A percentile compares a stretch with the other conserved stretches of the same genome.
These are phyloP conservation scores for Ceratotherium simum DNA, from an alignment of 2,113 vertebrate genomes.

Conservation along the genomic window DNA sequence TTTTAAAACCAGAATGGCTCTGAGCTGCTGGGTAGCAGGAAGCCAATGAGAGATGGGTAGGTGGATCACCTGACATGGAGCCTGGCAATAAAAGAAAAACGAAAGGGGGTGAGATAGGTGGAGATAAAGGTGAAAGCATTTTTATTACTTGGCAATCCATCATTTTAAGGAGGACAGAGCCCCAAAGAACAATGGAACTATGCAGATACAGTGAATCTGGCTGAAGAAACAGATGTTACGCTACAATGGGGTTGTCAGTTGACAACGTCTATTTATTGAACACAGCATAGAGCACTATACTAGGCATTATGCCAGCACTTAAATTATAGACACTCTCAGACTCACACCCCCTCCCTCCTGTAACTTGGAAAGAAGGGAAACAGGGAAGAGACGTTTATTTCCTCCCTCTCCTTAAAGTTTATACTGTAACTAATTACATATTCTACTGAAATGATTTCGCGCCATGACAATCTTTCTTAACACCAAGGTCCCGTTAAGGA, in stretches of 20 bases:
- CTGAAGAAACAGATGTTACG: constrained; percentile 64
- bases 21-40: neutral
- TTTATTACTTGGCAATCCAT: constrained; percentile 71
- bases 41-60: neutral
- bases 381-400: neutral
- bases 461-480: neutral
- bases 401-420: neutral
- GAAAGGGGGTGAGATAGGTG: constrained; percentile 39
- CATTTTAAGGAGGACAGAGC: constrained; percentile 69
- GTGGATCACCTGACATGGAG: neutral
- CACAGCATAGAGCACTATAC: neutral
- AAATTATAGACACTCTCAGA: constrained; percentile 14
- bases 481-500: neutral
- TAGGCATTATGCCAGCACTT: constrained; percentile 50
- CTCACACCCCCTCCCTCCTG: neutral
- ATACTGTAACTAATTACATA: neutral
- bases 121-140: constrained; percentile 72
- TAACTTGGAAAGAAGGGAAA: neutral
- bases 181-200: constrained; percentile 64
- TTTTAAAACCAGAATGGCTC: constrained; percentile 66
- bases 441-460: neutral
- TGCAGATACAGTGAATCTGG: constrained; percentile 55
- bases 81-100: constrained; percentile 26
- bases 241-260: constrained; percentile 37
- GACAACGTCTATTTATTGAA: constrained; percentile 64